Conservation (phyloP, 2,113 vertebrate species). For the Mobula birostris region DNA sequence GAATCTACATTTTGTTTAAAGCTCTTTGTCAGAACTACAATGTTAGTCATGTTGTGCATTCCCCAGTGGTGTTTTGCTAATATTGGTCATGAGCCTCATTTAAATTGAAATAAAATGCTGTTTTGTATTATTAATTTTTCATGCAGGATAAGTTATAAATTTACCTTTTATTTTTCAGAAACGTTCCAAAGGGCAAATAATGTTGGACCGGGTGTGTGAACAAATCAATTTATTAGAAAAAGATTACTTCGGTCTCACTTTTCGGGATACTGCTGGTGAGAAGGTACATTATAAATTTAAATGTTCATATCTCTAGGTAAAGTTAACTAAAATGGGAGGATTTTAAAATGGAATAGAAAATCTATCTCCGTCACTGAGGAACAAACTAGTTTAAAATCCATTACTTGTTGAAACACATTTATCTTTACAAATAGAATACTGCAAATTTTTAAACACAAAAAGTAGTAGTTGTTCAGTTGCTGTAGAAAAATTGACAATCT, state of each 20-base stretch:
- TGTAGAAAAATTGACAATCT: neutral
- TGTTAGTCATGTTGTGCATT: neutral
- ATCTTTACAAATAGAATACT: neutral
- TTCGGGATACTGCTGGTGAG: slow-evolving; percentile 64
- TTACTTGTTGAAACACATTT: neutral
- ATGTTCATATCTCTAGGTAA: neutral
- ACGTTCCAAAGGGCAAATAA: slow-evolving; percentile 66
- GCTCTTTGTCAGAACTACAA: too few species aligned
- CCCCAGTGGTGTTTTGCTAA: neutral
- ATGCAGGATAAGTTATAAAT: neutral
- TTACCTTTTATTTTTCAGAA: slow-evolving; percentile 55
- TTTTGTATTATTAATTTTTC: neutral
- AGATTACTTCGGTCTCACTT: slow-evolving; percentile 73
- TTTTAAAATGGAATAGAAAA: neutral
- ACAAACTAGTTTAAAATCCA: neutral
- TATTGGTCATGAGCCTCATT: neutral
- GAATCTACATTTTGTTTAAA: too few species aligned
- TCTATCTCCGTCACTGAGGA: neutral
- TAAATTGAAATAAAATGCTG: neutral
- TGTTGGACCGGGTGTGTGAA: slow-evolving; percentile 71
- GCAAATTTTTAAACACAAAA: neutral
- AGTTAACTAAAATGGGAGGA: neutral
- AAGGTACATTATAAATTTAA: slow-evolving; percentile 56
- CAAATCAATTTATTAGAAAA: slow-evolving; percentile 78
- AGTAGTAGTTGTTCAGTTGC: neutral